These are phyloP conservation scores for Elysia crispata DNA, from an alignment of 2,888 invertebrate species.

Conservation along the genomic window DNA sequence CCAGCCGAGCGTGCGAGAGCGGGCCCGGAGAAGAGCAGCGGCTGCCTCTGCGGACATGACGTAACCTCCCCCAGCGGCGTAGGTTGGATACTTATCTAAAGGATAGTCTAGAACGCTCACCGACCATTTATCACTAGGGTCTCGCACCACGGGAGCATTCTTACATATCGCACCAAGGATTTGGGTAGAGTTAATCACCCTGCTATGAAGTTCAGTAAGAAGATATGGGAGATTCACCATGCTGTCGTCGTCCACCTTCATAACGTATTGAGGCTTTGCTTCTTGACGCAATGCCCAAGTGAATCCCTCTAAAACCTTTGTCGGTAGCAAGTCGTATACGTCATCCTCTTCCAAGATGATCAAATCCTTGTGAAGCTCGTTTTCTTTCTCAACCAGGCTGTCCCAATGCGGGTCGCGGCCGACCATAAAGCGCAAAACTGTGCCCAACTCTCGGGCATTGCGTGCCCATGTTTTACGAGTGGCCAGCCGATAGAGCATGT, in stretches of 20 bases:
- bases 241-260: conserved; percentile 61
- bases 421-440: conserved; percentile 51
- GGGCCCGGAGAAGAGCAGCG: conserved; percentile 36
- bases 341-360: conserved; percentile 53
- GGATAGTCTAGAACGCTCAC: conserved; percentile 53
- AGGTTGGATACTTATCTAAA: conserved; percentile 51
- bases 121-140: conserved; percentile 56
- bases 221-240: conserved; percentile 55
- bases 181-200: conserved; percentile 39
- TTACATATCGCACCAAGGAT: conserved; percentile 56
- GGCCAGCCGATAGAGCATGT: conserved; percentile 54
- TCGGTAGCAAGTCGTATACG: conserved; percentile 55
- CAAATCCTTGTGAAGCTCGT: conserved; percentile 53
- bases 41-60: conserved; percentile 52
- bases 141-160: conserved; percentile 53
- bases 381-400: conserved; percentile 51
- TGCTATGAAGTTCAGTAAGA: conserved; percentile 43
- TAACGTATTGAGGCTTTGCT: conserved; percentile 47
- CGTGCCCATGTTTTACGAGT: conserved; percentile 54
- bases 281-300: conserved; percentile 49
- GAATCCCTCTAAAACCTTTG: conserved; percentile 55
- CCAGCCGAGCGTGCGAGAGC: conserved; percentile 31
- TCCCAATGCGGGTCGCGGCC: conserved; percentile 53
- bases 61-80: conserved; percentile 57
- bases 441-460: conserved; percentile 28